phyloP scores from a whole-genome alignment of 2,888 invertebrate genomes.

The Clusia tigrina region DNA sequence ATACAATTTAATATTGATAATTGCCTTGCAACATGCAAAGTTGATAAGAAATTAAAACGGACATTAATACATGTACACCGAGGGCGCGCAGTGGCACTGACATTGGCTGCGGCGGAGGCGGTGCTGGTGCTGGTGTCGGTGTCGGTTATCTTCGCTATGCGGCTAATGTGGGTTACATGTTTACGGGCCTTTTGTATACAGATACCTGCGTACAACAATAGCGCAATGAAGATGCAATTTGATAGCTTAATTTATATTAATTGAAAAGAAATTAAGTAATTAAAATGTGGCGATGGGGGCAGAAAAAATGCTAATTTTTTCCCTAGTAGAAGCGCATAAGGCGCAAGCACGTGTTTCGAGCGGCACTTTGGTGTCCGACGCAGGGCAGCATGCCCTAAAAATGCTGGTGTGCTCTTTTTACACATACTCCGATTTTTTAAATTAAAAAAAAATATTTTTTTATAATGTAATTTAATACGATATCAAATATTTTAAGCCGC shows the following conservation, averaged over 20 bases:
- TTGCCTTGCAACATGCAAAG: constrained; percentile 43
- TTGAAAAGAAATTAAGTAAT: constrained; percentile 57
- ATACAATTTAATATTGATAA: constrained; percentile 35
- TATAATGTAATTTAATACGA: constrained; percentile 43
- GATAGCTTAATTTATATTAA: constrained; percentile 60
- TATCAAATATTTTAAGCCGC: constrained; percentile 46
- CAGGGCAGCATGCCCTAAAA: constrained; percentile 8
- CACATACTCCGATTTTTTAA: constrained; percentile 33
- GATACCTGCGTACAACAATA: constrained; percentile 36
- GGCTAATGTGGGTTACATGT: constrained; percentile 22
- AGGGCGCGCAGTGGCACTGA: no score
- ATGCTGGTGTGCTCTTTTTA: constrained; percentile 34
- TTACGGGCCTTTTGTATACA: constrained; percentile 23
- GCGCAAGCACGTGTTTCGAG: constrained; percentile 10
- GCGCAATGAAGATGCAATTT: constrained; percentile 42
- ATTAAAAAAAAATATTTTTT: no score
- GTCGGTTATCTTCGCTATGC: not conserved
- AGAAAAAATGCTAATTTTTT: not conserved
- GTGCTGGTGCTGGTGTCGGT: not conserved
- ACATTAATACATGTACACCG: not conserved
- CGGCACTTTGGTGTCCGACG: not conserved
- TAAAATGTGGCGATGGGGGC: constrained; percentile 39
- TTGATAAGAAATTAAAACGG: constrained; percentile 19
- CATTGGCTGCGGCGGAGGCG: no score
- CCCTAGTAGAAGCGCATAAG: not conserved